A percentile compares a stretch with the other conserved stretches of the same genome.
These are phyloP conservation scores for Solea senegalensis DNA, from an alignment of 2,113 vertebrate genomes.

Conservation along the genomic window DNA sequence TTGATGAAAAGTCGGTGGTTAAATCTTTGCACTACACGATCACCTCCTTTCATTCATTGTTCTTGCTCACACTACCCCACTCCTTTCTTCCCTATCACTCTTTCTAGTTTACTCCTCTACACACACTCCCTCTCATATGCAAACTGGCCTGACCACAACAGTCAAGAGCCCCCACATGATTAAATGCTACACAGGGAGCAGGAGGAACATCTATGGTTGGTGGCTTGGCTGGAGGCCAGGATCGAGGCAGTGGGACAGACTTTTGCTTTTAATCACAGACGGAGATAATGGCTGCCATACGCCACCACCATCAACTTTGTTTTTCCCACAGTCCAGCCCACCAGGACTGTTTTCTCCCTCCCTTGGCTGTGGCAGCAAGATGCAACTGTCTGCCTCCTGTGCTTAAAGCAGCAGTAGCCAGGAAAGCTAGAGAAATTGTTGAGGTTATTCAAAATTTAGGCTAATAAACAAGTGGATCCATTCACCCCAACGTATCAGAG, in stretches of 20 bases:
- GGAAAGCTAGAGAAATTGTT: too few species aligned
- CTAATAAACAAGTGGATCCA: too few species aligned
- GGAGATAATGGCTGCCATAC: slow-evolving; percentile 3
- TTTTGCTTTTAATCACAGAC: not conserved
- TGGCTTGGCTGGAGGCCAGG: not conserved
- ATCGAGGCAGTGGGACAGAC: not conserved
- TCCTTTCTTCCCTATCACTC: not conserved
- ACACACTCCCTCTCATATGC: not conserved
- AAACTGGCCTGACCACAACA: not conserved
- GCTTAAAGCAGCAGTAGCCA: not conserved
- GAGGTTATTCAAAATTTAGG: too few species aligned
- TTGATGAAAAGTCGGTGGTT: not conserved
- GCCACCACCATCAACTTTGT: not conserved
- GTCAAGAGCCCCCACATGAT: not conserved
- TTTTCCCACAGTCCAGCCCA: slow-evolving; percentile 3
- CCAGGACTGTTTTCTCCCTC: not conserved
- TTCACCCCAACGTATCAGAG: too few species aligned
- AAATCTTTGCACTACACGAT: not conserved
- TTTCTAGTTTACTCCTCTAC: not conserved
- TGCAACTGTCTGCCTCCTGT: not conserved
- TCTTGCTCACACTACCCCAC: not conserved
- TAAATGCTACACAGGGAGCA: slow-evolving; percentile 1
- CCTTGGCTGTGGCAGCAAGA: not conserved
- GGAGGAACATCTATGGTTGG: not conserved
- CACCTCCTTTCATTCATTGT: not conserved